phyloP scores from a whole-genome alignment of 2,797 vertebrate species.

The Mus spretus region DNA sequence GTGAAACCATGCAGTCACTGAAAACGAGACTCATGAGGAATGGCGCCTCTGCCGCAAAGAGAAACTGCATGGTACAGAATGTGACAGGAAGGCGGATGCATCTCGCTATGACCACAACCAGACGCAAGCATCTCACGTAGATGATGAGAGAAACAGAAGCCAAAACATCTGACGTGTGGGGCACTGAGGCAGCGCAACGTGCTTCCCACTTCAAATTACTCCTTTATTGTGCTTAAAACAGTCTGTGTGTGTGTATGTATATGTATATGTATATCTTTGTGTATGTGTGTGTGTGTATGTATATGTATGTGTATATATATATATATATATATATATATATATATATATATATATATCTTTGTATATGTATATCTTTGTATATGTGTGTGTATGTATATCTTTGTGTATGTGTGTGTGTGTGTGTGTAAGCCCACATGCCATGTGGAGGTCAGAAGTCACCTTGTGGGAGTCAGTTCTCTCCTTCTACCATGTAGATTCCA shows the following conservation, averaged over 20 bases:
- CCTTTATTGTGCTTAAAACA: slow-evolving; percentile 47
- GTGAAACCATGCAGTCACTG: slow-evolving; percentile 74
- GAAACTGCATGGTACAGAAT: slow-evolving; percentile 10
- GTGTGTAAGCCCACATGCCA: neutral
- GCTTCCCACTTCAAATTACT: neutral
- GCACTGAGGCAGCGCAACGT: neutral
- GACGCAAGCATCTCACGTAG: slow-evolving; percentile 24
- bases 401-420: neutral
- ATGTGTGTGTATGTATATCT: too few species aligned
- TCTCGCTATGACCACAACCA: slow-evolving; percentile 54
- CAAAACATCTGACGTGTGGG: neutral
- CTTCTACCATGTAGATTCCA: neutral
- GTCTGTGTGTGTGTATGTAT: neutral
- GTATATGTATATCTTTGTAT: neutral
- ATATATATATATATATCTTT: too few species aligned
- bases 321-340: too few species aligned
- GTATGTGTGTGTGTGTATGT: neutral
- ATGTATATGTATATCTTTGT: neutral
- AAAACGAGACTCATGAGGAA: slow-evolving; percentile 64
- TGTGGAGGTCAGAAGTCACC: neutral
- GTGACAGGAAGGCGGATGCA: slow-evolving; percentile 39
- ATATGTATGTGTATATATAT: too few species aligned
- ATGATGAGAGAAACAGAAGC: neutral
- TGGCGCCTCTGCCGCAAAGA: slow-evolving; percentile 27
- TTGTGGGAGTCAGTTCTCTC: neutral